Evolutionary conservation across 1,140 invertebrate species (phyloP).

Genomic region (Zaprionus capensis): DNA sequence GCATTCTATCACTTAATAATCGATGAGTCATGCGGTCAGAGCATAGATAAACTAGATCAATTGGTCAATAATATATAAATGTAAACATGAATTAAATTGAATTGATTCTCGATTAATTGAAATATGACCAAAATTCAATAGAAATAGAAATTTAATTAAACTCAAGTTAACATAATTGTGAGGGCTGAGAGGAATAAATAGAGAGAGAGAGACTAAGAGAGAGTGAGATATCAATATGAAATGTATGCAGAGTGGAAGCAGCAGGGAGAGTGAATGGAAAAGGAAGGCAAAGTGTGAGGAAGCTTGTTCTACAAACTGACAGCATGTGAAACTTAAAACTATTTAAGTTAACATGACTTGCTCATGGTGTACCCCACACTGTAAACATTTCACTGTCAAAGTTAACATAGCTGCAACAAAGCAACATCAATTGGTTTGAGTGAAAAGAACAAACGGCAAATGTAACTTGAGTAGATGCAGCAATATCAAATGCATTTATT

Average conservation of each 20-base stretch:
- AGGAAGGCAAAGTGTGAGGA: too few relatives aligned
- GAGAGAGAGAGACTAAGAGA: neutral
- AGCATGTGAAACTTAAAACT: neutral
- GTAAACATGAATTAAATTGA: neutral
- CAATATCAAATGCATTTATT: neutral
- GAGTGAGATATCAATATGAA: neutral
- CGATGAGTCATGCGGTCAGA: neutral
- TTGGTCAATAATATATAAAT: neutral
- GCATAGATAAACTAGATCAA: neutral
- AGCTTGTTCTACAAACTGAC: too few relatives aligned
- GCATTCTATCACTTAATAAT: conserved; percentile 1
- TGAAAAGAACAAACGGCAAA: neutral
- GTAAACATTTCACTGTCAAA: neutral
- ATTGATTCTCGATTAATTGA: neutral
- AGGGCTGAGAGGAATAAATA: neutral
- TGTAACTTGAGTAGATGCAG: neutral
- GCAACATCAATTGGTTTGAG: neutral
- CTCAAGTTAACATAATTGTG: neutral
- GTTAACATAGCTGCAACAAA: neutral
- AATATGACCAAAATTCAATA: neutral
- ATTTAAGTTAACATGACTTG: neutral
- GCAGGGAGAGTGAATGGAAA: neutral
- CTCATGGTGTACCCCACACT: neutral
- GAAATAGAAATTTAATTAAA: conserved; percentile 4
- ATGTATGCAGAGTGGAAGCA: neutral